These are phyloP conservation scores for Nymphalis urticae DNA, from an alignment of 2,888 invertebrate species.

Conservation along the genomic window DNA sequence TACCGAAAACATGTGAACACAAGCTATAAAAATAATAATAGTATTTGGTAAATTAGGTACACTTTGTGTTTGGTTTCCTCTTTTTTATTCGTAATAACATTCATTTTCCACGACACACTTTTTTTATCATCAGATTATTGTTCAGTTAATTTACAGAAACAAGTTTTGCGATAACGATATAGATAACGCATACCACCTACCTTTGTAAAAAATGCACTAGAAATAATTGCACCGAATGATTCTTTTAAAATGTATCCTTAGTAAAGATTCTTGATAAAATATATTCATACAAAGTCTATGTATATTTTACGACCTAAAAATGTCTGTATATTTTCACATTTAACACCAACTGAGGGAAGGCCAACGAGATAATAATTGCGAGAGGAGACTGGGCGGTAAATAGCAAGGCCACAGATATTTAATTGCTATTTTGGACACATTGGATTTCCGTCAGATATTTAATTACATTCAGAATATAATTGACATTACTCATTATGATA, in stretches of 20 bases:
- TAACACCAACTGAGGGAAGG: slow-evolving; percentile 41
- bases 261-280: no score
- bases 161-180: no score
- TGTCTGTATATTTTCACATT: slow-evolving; percentile 33
- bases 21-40: neutral
- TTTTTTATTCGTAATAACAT: no score
- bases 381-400: slow-evolving; percentile 37
- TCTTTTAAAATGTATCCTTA: no score
- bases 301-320: neutral
- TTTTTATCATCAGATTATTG: no score
- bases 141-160: no score
- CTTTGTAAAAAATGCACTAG: no score
- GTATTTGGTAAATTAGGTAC: no score
- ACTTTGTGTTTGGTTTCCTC: no score
- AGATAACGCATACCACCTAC: no score
- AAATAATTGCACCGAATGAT: no score
- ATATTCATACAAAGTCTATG: neutral
- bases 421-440: slow-evolving; percentile 40
- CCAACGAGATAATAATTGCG: slow-evolving; percentile 41
- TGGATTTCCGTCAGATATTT: slow-evolving; percentile 26
- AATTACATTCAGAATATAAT: slow-evolving; percentile 6
- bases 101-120: neutral
- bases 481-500: neutral
- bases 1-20: neutral
- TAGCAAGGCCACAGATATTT: slow-evolving; percentile 42